Evolutionary conservation across 2,888 invertebrate genomes (phyloP).

Genomic region (Furcula furcula): DNA sequence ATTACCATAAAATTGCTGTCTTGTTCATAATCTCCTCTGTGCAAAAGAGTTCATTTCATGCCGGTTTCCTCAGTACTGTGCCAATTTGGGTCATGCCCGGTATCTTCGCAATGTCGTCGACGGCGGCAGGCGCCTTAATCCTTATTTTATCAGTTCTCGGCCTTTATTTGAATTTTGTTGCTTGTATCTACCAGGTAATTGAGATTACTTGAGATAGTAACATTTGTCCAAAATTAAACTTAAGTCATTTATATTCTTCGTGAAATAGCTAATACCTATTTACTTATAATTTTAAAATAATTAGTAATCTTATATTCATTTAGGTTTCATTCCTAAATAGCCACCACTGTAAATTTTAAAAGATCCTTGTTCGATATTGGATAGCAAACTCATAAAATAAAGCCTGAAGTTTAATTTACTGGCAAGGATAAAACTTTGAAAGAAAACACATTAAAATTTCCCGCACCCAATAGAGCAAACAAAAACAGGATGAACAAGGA

Average conservation of each 20-base stretch:
- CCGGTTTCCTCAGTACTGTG: slow-evolving; percentile 6
- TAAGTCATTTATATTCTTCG: background rate
- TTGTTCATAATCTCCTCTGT: slow-evolving; percentile 17
- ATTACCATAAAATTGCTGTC: slow-evolving; percentile 23
- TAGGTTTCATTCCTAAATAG: too few relatives aligned
- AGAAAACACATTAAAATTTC: slow-evolving; percentile 26
- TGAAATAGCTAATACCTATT: background rate
- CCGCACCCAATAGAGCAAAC: slow-evolving; percentile 36
- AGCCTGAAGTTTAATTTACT: too few relatives aligned
- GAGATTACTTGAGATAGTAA: slow-evolving; percentile 1
- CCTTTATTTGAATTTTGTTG: slow-evolving; percentile 10
- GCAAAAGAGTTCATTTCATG: slow-evolving; percentile 23
- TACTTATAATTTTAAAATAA: too few relatives aligned
- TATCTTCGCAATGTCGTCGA: slow-evolving; percentile 9
- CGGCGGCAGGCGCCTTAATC: slow-evolving; percentile 17
- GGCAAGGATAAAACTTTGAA: slow-evolving; percentile 4
- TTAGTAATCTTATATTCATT: too few relatives aligned
- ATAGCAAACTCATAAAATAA: too few relatives aligned
- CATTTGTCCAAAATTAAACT: background rate
- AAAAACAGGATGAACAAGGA: slow-evolving; percentile 39
- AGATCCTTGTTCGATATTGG: too few relatives aligned
- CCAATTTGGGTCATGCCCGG: slow-evolving; percentile 21
- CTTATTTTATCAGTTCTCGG: slow-evolving; percentile 11
- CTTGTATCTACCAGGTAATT: slow-evolving; percentile 9
- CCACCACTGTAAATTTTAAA: too few relatives aligned